Base-by-base conservation (phyloP, 2,888 invertebrate species). In the Ypsolopha sequella region DNA sequence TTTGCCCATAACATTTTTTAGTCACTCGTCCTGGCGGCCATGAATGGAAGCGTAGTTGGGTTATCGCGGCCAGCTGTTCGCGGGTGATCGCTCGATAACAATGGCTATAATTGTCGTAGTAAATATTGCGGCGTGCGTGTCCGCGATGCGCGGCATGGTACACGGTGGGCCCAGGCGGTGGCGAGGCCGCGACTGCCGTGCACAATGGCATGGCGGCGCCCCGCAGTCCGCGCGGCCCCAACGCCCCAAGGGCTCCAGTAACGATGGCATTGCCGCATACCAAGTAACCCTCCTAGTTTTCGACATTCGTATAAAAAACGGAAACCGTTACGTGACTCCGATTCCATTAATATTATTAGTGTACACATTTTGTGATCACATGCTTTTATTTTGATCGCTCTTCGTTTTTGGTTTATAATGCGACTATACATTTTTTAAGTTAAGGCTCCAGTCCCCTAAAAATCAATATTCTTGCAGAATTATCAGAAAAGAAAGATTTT, bases 1-100 rank as follows among this genome's bases (percentile, higher is more conserved):
- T 78, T 74, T 74, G 79, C 81, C 77, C 85, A 82, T 85, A 65
- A 73, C 85, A 86, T 85, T 78, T 80, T 24, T 24, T 85, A 65
- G 65, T 70, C 74, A 81, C 78, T 78, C 69, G 68, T 60, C 24
- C 49, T 41, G 50, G 66, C 77, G 71, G 63, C 63, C 61, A 66
- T 75, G 72, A 77, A 75, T 70, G 73, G 69, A 68, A 73, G 65
- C 67, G 58, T 49, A 24, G 71, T 70, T 64, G 65, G 68, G 58
- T 10, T 48, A 24, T 70, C 80, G 80, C 80, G 69, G 75, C 80
- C 71, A 72, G 66, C 64, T 71, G 72, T 70, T 64, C 58, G 64
- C 60, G 65, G 71, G 64, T 62, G 66, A 66, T 68, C 66, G 66
- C 72, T 61, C 68, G 72, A 73, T 70, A 70, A 68, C 74, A 70